These are phyloP conservation scores for Latheticus oryzae DNA, from an alignment of 2,888 invertebrate genomes.

Conservation along the genomic window DNA sequence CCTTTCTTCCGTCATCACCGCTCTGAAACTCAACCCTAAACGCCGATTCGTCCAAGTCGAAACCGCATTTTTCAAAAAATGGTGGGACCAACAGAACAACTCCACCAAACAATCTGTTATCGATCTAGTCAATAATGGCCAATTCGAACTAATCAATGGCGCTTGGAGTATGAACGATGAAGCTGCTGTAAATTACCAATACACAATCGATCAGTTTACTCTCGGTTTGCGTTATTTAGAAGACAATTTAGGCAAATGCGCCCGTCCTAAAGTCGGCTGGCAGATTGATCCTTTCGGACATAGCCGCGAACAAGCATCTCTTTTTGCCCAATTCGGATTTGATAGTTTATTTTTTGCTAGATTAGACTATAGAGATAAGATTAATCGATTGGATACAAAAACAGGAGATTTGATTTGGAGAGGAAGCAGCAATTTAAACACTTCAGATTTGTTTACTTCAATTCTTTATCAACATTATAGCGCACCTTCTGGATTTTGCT, in stretches of 20 bases:
- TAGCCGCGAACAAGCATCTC: constrained; percentile 74
- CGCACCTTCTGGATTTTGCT: constrained; percentile 72
- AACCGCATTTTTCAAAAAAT: constrained; percentile 81
- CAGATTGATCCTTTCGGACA: constrained; percentile 91
- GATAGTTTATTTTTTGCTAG: constrained; percentile 79
- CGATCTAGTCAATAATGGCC: constrained; percentile 70
- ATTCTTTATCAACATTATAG: constrained; percentile 64
- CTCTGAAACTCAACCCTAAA: constrained; percentile 76
- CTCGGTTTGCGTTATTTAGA: constrained; percentile 75
- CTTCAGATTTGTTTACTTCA: constrained; percentile 48
- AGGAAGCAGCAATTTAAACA: constrained; percentile 67
- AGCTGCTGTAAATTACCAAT: constrained; percentile 75
- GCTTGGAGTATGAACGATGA: constrained; percentile 73
- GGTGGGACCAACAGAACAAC: constrained; percentile 78
- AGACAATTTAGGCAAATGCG: constrained; percentile 78
- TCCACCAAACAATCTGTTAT: constrained; percentile 68
- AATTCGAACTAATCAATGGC: constrained; percentile 72
- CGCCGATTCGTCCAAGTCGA: constrained; percentile 83
- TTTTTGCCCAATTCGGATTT: constrained; percentile 74
- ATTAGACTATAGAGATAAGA: constrained; percentile 76
- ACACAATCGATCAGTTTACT: constrained; percentile 77
- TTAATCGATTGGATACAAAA: constrained; percentile 68
- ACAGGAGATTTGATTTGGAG: constrained; percentile 79
- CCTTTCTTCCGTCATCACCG: constrained; percentile 84
- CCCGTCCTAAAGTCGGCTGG: constrained; percentile 80